A percentile compares a stretch with the other conserved stretches of the same genome.
phyloP scores from a whole-genome alignment of 2,113 vertebrate species.

The Oxyura jamaicensis region DNA sequence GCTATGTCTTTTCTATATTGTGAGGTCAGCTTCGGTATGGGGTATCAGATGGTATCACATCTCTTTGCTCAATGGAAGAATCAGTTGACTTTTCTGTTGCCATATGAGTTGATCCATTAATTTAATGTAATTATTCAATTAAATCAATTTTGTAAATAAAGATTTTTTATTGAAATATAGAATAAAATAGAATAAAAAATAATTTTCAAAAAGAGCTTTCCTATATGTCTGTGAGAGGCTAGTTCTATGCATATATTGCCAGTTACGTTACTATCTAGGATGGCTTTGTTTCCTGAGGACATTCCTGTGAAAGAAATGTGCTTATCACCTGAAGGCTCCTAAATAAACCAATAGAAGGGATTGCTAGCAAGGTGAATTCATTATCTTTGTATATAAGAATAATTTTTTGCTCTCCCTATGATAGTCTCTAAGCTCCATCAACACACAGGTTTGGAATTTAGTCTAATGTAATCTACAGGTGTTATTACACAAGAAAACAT shows the following conservation, averaged over 20 bases:
- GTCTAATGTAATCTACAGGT: not conserved
- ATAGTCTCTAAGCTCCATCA: not conserved
- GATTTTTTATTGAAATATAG: not conserved
- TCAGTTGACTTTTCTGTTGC: not conserved
- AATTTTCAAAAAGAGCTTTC: not conserved
- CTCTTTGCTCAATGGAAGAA: not conserved
- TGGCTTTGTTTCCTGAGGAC: not conserved
- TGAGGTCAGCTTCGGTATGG: not conserved
- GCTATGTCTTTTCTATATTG: not conserved
- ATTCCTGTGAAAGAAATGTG: not conserved
- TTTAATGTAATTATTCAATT: not conserved
- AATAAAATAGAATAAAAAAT: not conserved
- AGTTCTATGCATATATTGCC: not conserved
- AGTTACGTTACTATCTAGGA: not conserved
- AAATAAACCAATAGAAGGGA: not conserved
- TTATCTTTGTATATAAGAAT: not conserved
- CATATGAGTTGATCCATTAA: not conserved
- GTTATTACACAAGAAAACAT: not conserved
- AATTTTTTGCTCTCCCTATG: not conserved
- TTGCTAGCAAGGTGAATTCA: not conserved
- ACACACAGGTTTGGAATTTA: not conserved
- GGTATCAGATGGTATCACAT: not conserved
- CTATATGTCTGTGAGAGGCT: not conserved
- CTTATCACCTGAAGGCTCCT: not conserved
- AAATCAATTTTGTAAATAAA: not conserved